Conservation (phyloP, 1,140 invertebrate genomes). For the Drosophila pallidifrons region DNA sequence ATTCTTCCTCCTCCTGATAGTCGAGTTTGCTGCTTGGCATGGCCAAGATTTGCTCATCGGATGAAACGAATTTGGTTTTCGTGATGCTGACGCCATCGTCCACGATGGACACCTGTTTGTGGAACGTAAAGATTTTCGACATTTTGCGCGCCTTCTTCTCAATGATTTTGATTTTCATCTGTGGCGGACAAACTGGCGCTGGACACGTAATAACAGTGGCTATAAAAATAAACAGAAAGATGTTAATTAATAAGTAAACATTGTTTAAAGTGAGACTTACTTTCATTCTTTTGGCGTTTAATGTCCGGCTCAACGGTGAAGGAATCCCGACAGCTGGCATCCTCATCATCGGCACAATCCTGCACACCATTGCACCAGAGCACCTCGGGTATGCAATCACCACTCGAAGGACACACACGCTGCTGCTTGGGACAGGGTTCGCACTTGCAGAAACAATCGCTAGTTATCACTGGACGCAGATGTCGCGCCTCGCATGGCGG, state of each 20-base stretch:
- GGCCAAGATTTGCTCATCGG: slow-evolving; percentile 64
- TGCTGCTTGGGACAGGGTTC: slow-evolving; percentile 89
- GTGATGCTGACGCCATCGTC: slow-evolving; percentile 72
- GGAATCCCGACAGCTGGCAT: slow-evolving; percentile 86
- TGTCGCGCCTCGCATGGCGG: slow-evolving; percentile 87
- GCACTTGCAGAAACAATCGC: slow-evolving; percentile 90
- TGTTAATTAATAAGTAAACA: background rate
- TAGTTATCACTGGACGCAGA: slow-evolving; percentile 69
- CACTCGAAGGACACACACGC: slow-evolving; percentile 90
- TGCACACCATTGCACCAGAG: slow-evolving; percentile 93
- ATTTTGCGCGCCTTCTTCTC: slow-evolving; percentile 78
- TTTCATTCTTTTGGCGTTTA: slow-evolving; percentile 59
- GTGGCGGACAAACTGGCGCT: slow-evolving; percentile 86
- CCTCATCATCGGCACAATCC: slow-evolving; percentile 94
- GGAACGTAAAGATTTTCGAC: slow-evolving; percentile 82
- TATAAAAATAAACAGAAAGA: slow-evolving; percentile 4
- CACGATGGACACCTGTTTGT: slow-evolving; percentile 68
- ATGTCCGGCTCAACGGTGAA: slow-evolving; percentile 62
- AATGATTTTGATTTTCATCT: slow-evolving; percentile 86
- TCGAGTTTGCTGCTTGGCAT: slow-evolving; percentile 65
- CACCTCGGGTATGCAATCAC: slow-evolving; percentile 89
- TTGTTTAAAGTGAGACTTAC: slow-evolving; percentile 38
- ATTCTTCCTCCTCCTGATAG: slow-evolving; percentile 69
- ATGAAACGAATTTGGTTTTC: slow-evolving; percentile 75
- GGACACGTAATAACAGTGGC: slow-evolving; percentile 83